A percentile compares a stretch with the other conserved stretches of the same genome.
Conservation (phyloP, 2,797 vertebrate species). For the Tiaroga cobitis region DNA sequence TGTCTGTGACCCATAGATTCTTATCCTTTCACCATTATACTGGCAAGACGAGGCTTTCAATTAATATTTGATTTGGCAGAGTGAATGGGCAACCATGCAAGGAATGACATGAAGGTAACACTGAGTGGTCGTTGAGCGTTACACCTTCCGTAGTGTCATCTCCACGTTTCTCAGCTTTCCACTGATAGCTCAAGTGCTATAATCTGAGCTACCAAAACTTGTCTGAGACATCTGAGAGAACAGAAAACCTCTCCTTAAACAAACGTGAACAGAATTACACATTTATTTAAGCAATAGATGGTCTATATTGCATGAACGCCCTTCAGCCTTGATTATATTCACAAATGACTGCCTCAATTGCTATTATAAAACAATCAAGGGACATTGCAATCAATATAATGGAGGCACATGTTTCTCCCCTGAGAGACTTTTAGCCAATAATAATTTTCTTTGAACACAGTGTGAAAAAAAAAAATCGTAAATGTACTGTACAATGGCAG, state of each 20-base stretch:
- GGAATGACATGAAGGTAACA: constrained; percentile 23
- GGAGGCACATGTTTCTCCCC: not conserved
- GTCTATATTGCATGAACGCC: not conserved
- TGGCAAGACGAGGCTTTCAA: constrained; percentile 51
- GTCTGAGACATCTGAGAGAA: not conserved
- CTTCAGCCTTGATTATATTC: not conserved
- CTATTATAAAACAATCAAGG: constrained; percentile 17
- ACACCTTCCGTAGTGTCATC: constrained; percentile 14
- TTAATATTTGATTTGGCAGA: constrained; percentile 71
- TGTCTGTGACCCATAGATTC: constrained; percentile 61
- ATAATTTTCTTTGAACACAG: constrained; percentile 12
- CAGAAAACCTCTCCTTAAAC: not conserved
- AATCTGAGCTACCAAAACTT: constrained; percentile 27
- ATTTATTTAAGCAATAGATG: constrained; percentile 19
- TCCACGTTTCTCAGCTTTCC: constrained; percentile 25
- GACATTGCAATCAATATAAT: constrained; percentile 23
- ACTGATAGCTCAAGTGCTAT: not conserved
- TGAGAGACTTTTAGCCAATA: constrained; percentile 6
- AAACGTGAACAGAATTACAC: not conserved
- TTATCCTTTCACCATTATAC: constrained; percentile 65
- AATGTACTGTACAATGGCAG: not conserved
- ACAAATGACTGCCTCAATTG: not conserved
- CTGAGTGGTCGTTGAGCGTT: not conserved
- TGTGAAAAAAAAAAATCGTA: not conserved
- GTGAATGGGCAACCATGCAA: constrained; percentile 37